phyloP scores from a whole-genome alignment of 30 jellyfish, hydroid and myxozoan genomes.

The Phacellophora camtschatica region DNA sequence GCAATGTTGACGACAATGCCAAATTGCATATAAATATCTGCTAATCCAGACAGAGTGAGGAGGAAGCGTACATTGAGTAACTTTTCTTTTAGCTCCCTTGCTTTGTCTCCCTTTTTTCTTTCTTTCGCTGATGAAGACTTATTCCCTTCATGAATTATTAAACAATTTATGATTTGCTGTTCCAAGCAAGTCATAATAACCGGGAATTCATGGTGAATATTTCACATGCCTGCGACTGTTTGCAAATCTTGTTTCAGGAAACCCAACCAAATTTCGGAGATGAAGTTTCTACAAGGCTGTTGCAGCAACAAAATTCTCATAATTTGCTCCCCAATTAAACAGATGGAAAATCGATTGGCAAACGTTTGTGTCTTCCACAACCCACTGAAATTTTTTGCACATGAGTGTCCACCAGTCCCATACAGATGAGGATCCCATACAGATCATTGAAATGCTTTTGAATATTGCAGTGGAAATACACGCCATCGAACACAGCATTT shows the following conservation, averaged over 20 bases:
- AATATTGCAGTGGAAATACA: slow-evolving; percentile 18
- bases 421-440: slow-evolving; percentile 17
- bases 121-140: slow-evolving; percentile 1
- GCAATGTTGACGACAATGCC: slow-evolving; percentile 37
- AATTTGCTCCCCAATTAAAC: slow-evolving; percentile 39
- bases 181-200: slow-evolving; percentile 32
- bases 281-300: slow-evolving; percentile 46
- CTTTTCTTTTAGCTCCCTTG: slow-evolving; percentile 29
- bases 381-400: slow-evolving; percentile 14
- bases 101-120: slow-evolving; percentile 40
- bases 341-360: slow-evolving; percentile 25
- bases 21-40: slow-evolving; percentile 14
- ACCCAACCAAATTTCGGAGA: background rate
- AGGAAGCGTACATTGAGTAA: slow-evolving; percentile 45
- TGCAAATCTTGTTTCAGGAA: slow-evolving; percentile 31
- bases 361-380: slow-evolving; percentile 28
- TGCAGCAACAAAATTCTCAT: slow-evolving; percentile 37
- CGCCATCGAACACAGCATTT: slow-evolving; percentile 36
- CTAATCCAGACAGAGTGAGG: slow-evolving; percentile 51
- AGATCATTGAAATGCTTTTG: slow-evolving; percentile 1
- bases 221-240: slow-evolving; percentile 18
- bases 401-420: slow-evolving; percentile 28
- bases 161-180: background rate
- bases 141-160: slow-evolving; percentile 6
- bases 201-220: slow-evolving; percentile 34